Percentiles rank a stretch among this genome's conserved stretches.
These are phyloP conservation scores for Acheta domesticus DNA, from an alignment of 2,888 invertebrate species.

Conservation along the genomic window DNA sequence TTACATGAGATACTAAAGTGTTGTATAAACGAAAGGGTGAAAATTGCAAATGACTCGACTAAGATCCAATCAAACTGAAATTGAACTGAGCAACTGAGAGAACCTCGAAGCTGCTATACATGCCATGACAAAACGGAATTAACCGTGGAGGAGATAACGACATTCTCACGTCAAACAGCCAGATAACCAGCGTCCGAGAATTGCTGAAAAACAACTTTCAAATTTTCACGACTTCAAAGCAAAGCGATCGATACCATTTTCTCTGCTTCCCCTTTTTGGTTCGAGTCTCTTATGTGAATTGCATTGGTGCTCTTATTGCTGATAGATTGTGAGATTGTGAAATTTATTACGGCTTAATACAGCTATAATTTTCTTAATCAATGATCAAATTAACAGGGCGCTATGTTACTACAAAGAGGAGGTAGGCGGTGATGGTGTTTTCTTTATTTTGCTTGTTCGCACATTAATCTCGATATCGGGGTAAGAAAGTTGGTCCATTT, in stretches of 20 bases:
- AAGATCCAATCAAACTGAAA: too few species aligned
- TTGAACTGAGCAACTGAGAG: too few species aligned
- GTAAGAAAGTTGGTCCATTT: neutral
- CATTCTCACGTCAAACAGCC: too few species aligned
- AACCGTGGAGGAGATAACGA: too few species aligned
- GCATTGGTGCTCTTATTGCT: neutral
- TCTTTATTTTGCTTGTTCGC: neutral
- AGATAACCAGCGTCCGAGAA: too few species aligned
- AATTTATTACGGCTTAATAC: conserved; percentile 7
- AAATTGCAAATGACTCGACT: too few species aligned
- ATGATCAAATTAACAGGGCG: conserved; percentile 18
- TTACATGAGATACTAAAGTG: too few species aligned
- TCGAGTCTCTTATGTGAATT: neutral
- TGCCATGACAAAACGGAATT: too few species aligned
- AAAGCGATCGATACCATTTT: neutral
- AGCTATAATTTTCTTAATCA: conserved; percentile 18
- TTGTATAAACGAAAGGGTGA: too few species aligned
- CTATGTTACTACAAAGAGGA: neutral
- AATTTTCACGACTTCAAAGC: too few species aligned
- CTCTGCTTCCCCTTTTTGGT: neutral
- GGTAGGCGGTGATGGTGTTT: neutral
- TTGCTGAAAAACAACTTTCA: too few species aligned
- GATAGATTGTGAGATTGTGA: conserved; percentile 5
- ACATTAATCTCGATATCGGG: neutral
- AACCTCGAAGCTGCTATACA: too few species aligned